Conservation (phyloP, 2,888 invertebrate genomes). For the Coleophora flavipennella region DNA sequence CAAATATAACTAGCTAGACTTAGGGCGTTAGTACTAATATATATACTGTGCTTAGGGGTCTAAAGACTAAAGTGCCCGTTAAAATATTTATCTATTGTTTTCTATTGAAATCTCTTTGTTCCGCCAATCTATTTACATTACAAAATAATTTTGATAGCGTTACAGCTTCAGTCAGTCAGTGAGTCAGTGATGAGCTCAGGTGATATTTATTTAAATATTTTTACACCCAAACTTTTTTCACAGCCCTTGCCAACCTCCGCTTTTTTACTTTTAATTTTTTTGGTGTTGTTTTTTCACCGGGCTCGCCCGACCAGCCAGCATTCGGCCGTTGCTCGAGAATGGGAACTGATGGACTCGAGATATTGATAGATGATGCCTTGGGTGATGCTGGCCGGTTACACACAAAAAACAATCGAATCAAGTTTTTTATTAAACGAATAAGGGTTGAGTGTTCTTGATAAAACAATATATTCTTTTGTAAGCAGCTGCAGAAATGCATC, state of each 20-base stretch:
- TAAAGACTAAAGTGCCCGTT: no score
- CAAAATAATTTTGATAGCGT: no score
- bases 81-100: no score
- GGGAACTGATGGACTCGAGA: constrained; percentile 8
- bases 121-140: no score
- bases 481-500: neutral
- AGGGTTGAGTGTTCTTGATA: constrained; percentile 7
- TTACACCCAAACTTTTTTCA: no score
- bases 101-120: no score
- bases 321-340: constrained; percentile 1
- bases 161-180: no score
- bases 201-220: no score
- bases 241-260: neutral
- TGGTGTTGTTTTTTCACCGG: constrained; percentile 5
- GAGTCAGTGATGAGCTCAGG: no score
- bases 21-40: no score
- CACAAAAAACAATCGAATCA: constrained; percentile 6
- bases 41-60: no score
- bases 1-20: no score
- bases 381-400: neutral
- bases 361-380: constrained; percentile 10
- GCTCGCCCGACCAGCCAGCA: neutral
- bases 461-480: neutral
- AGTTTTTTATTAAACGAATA: constrained; percentile 2
- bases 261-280: constrained; percentile 10